Conservation (phyloP, 2,797 vertebrate species). For the Acipenser ruthenus region DNA sequence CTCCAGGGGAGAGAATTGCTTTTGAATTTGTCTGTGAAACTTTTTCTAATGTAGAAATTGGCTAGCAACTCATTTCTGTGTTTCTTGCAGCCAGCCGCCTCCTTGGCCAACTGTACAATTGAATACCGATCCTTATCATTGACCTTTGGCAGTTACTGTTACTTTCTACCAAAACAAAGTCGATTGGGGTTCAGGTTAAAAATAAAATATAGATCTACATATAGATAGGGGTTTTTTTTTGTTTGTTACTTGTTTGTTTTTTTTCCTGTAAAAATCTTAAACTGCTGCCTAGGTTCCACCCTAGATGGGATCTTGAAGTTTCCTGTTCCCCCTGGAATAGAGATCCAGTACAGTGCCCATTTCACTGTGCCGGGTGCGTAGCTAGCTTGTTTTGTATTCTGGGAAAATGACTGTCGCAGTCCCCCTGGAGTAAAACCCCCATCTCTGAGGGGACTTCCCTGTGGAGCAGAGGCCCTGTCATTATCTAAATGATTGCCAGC, state of each 20-base stretch:
- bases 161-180: too few species aligned
- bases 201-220: too few species aligned
- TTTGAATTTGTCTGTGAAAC: too few species aligned
- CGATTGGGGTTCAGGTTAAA: too few species aligned
- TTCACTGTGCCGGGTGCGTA: neutral
- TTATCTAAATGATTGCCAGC: conserved; percentile 10
- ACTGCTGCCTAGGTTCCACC: too few species aligned
- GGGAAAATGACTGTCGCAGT: neutral
- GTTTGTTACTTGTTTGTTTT: too few species aligned
- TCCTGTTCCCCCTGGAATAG: neutral
- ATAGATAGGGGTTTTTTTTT: too few species aligned
- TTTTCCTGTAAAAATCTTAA: too few species aligned
- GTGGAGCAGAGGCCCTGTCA: neutral
- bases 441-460: neutral
- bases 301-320: neutral
- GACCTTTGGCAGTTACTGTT: too few species aligned
- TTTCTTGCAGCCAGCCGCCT: neutral
- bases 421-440: neutral
- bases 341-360: neutral
- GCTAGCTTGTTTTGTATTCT: neutral
- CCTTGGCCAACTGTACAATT: neutral
- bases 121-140: neutral
- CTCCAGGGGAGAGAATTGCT: neutral
- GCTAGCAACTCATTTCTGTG: neutral
- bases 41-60: too few species aligned